These are phyloP conservation scores for Cochlearius cochlearius DNA, from an alignment of 2,113 vertebrate species.

Conservation along the genomic window DNA sequence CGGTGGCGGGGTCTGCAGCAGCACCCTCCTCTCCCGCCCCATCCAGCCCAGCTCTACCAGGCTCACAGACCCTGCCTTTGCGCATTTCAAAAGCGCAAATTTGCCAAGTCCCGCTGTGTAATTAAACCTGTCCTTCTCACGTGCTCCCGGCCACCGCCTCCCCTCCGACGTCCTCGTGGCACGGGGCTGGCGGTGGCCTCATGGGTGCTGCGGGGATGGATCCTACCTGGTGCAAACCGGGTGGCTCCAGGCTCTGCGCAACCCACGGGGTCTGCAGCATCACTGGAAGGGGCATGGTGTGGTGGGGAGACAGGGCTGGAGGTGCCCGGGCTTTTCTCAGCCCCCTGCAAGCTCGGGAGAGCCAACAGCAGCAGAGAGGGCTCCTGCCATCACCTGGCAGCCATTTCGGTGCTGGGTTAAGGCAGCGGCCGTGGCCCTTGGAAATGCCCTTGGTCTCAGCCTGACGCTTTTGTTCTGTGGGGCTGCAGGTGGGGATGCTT, in stretches of 20 bases:
- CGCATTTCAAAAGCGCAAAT: accelerated
- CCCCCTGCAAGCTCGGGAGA: neutral
- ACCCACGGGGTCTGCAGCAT: neutral
- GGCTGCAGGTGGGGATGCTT: constrained; percentile 21
- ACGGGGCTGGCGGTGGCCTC: accelerated
- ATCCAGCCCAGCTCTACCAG: neutral
- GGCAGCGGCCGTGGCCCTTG: neutral
- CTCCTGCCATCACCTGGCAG: neutral
- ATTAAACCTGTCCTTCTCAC: neutral
- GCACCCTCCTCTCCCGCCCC: neutral
- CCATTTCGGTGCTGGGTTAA: neutral
- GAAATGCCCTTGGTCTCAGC: neutral
- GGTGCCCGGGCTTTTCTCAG: neutral
- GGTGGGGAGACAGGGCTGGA: neutral
- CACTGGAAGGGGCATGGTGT: neutral
- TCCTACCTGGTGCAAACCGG: neutral
- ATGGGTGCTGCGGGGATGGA: accelerated
- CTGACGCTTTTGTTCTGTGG: neutral
- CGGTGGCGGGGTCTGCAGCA: neutral
- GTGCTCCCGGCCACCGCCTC: accelerated
- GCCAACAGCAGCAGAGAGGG: neutral
- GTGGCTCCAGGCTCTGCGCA: neutral
- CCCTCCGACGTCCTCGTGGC: accelerated
- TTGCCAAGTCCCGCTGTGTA: neutral
- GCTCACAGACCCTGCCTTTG: accelerated